These are phyloP conservation scores for Microctenopoma steveboyesi DNA, from an alignment of 2,797 vertebrate genomes.

Conservation along the genomic window DNA sequence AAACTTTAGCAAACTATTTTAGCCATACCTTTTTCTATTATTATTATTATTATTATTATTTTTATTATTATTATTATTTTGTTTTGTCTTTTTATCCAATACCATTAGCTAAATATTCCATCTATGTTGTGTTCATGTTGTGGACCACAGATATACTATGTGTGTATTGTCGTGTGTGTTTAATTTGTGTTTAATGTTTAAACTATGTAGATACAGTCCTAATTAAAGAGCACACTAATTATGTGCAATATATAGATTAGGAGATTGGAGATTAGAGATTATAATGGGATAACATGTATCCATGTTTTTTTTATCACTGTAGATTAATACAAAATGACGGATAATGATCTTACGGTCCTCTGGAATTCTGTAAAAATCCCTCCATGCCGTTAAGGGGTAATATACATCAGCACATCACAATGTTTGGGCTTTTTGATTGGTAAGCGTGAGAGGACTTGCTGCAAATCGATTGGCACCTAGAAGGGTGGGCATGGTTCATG, in stretches of 20 bases:
- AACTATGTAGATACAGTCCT: neutral
- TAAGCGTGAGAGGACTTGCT: conserved; percentile 33
- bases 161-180: no score
- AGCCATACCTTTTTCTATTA: no score
- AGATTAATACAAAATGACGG: no score
- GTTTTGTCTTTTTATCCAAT: neutral
- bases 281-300: no score
- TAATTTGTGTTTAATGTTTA: no score
- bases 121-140: no score
- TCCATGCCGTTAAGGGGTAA: conserved; percentile 20
- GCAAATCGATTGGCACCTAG: conserved; percentile 67
- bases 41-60: no score
- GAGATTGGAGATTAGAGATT: no score
- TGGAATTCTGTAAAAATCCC: neutral
- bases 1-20: neutral
- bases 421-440: conserved; percentile 63
- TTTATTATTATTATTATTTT: no score
- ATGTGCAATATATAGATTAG: conserved; percentile 2
- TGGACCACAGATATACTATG: no score
- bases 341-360: no score
- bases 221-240: conserved; percentile 7
- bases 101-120: neutral
- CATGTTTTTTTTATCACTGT: no score
- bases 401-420: conserved; percentile 37
- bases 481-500: conserved; percentile 70